Evolutionary conservation across 1,140 invertebrate species (phyloP).

Genomic region (Agrypnia vestita): DNA sequence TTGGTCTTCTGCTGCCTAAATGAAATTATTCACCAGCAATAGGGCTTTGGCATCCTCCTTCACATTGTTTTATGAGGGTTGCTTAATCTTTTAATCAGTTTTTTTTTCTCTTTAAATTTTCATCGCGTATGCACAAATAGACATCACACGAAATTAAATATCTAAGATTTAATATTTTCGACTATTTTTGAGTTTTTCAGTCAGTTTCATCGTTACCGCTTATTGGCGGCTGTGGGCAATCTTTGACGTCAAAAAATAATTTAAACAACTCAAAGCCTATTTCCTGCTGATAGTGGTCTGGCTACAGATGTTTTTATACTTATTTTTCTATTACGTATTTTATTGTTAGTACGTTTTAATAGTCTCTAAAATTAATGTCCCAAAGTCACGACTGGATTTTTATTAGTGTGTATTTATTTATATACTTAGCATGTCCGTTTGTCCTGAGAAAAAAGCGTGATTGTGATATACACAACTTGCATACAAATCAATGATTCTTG

Average conservation of each 20-base stretch:
- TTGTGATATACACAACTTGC: conserved; percentile 22
- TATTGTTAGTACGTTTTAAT: background rate
- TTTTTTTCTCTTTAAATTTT: no score
- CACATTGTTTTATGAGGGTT: no score
- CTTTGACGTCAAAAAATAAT: background rate
- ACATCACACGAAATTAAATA: no score
- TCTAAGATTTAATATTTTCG: no score
- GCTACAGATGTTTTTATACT: conserved; percentile 16
- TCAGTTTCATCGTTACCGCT: no score
- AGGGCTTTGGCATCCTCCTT: no score
- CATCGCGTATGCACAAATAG: no score
- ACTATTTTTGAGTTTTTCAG: no score
- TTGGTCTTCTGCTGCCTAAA: no score
- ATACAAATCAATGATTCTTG: conserved; percentile 12
- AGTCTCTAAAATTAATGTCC: background rate
- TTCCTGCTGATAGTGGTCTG: conserved; percentile 1
- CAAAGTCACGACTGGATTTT: conserved; percentile 1
- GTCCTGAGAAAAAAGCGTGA: background rate
- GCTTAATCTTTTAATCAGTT: no score
- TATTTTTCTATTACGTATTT: conserved; percentile 7
- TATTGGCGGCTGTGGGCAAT: no score
- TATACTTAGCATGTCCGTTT: background rate
- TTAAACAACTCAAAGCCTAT: background rate
- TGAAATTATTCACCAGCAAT: no score
- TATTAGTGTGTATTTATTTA: background rate